These are phyloP conservation scores for Actinernus sp. DNA, from an alignment of 92 coral and sea anemone genomes.

Conservation along the genomic window DNA sequence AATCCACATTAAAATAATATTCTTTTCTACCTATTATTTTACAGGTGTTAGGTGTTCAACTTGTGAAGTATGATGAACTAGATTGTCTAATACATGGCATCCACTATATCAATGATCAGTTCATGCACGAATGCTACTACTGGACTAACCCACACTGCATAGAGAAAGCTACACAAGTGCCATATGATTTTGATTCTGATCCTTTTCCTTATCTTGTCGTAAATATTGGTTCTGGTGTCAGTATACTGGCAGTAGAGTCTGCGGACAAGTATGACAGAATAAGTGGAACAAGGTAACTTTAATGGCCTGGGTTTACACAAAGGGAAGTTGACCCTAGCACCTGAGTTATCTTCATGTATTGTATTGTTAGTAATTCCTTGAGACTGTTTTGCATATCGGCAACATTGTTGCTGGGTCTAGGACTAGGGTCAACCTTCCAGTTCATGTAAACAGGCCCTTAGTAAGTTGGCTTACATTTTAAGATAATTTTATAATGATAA, in stretches of 20 bases:
- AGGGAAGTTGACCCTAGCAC: too few relatives aligned
- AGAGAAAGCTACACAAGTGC: slow-evolving; percentile 62
- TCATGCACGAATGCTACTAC: slow-evolving; percentile 79
- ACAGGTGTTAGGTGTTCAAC: slow-evolving; percentile 82
- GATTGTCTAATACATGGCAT: slow-evolving; percentile 86
- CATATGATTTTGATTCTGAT: slow-evolving; percentile 76
- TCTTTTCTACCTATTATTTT: not conserved
- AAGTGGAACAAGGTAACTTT: slow-evolving; percentile 91
- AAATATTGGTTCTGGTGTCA: slow-evolving; percentile 93
- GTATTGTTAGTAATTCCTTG: too few relatives aligned
- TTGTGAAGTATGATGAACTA: slow-evolving; percentile 86
- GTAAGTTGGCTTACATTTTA: too few relatives aligned
- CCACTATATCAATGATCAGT: slow-evolving; percentile 78
- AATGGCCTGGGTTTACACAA: too few relatives aligned
- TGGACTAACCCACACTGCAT: slow-evolving; percentile 72
- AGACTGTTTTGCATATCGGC: too few relatives aligned
- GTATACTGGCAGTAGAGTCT: slow-evolving; percentile 79
- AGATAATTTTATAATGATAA: too few relatives aligned
- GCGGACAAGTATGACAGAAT: slow-evolving; percentile 81
- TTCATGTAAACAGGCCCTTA: too few relatives aligned
- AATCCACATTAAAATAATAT: too few relatives aligned
- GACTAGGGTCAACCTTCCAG: too few relatives aligned
- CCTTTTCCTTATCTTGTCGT: slow-evolving; percentile 92
- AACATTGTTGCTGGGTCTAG: too few relatives aligned
- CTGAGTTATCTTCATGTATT: too few relatives aligned